Base-by-base conservation (phyloP, 2,113 vertebrate species). In the Hepsetus odoe region DNA sequence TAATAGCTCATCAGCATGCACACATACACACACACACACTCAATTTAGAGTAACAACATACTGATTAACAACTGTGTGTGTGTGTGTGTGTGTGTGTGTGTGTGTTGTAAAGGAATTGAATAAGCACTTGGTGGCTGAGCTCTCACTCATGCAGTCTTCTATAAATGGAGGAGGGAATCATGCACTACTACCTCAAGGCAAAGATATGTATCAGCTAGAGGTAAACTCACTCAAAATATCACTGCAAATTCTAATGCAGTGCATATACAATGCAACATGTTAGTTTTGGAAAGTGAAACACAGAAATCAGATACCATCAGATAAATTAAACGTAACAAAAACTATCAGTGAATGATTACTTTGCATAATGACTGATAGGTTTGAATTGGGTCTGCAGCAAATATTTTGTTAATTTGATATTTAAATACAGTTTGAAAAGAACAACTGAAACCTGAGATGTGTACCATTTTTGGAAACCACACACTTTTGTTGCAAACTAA, bases 141-240 rank as follows among this genome's bases (percentile, higher is more conserved):
- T 94, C 85, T 91, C 94, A 28, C 88, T 91, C 49, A 65, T 93
- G 65, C 91, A 93, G 77, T 94, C 92, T 13, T 85, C 91, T 64
- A 84, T 93, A 84, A 95, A 93, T 0, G 92, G 93, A 84, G 93
- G 94, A 1, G 89, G 91, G 0, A 85, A 90, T 18, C 89, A 88
- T 1, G 90, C 89, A 0, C 90, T 87, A 61, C 91, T 92, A 28
- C 90, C 93, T 0, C 93, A 95, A 85, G 91, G 91, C 83, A 95
- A 94, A 79, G 92, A 95, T 0, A 90, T 93, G 82, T 96, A 96
- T 0, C 95, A 98, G 85, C 90, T 95, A 77, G 95, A 98, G 94
- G 96, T 96, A 72, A 55, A 56, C 13, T 13, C 16, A 46, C 33
- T 75, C 20, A 12, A n/a, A 28, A 16, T 30, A 40, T 26, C 12